These are phyloP conservation scores for Zaprionus capensis DNA, from an alignment of 1,140 invertebrate species.

Conservation along the genomic window DNA sequence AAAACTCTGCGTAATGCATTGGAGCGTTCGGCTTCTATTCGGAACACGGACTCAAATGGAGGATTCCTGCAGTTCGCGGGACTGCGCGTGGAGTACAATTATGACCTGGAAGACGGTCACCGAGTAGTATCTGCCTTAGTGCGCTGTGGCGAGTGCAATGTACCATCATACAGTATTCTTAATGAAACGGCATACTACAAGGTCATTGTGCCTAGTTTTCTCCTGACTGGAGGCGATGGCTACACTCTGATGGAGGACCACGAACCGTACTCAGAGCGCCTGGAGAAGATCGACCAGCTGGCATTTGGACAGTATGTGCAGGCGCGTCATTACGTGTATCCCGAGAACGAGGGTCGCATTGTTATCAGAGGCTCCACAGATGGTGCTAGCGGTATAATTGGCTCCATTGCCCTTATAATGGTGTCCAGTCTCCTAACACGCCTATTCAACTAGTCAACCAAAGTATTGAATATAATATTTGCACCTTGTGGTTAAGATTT, in stretches of 20 bases:
- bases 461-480: neutral
- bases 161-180: slow-evolving; percentile 84
- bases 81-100: slow-evolving; percentile 86
- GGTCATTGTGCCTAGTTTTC: slow-evolving; percentile 84
- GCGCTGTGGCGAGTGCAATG: slow-evolving; percentile 85
- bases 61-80: slow-evolving; percentile 88
- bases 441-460: slow-evolving; percentile 29
- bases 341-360: slow-evolving; percentile 86
- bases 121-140: slow-evolving; percentile 85
- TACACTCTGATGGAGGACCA: slow-evolving; percentile 43
- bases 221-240: slow-evolving; percentile 68
- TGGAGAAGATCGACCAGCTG: slow-evolving; percentile 54
- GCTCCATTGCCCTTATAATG: slow-evolving; percentile 48
- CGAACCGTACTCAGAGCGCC: slow-evolving; percentile 19
- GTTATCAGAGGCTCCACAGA: slow-evolving; percentile 38
- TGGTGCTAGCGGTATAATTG: slow-evolving; percentile 20
- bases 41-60: slow-evolving; percentile 85
- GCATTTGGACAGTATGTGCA: slow-evolving; percentile 60
- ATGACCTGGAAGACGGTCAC: slow-evolving; percentile 84
- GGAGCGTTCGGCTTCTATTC: slow-evolving; percentile 85
- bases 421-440: slow-evolving; percentile 32
- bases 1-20: slow-evolving; percentile 80
- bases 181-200: slow-evolving; percentile 85
- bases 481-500: neutral
- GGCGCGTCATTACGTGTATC: slow-evolving; percentile 84